Percentiles rank a stretch among this genome's conserved stretches.
Evolutionary conservation across 2,888 invertebrate species (phyloP).

Genomic region (Hirtodrosophila trivittata): DNA sequence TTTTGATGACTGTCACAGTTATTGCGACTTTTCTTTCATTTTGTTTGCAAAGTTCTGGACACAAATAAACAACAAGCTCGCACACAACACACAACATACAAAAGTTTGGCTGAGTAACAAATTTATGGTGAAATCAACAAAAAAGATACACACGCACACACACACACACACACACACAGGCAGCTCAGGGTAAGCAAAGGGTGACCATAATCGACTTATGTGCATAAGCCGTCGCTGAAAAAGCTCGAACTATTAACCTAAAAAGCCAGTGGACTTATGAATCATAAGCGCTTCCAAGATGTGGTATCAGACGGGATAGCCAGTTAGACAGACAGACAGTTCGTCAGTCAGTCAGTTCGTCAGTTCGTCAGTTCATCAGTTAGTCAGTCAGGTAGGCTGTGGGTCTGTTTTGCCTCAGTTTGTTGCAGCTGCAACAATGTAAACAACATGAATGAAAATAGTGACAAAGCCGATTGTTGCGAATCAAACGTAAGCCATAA

Average conservation of each 20-base stretch:
- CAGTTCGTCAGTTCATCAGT: conserved; percentile 27
- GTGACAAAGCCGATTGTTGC: conserved; percentile 61
- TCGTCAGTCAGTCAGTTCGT: conserved; percentile 15
- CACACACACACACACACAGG: conserved; percentile 7
- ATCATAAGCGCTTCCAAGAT: conserved; percentile 40
- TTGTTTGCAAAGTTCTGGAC: conserved; percentile 62
- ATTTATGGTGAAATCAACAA: conserved; percentile 71
- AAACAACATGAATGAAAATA: conserved; percentile 27
- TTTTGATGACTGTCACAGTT: conserved; percentile 61
- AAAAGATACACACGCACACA: conserved; percentile 33
- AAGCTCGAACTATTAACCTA: conserved; percentile 67
- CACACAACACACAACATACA: conserved; percentile 13
- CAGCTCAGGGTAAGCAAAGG: conserved; percentile 57
- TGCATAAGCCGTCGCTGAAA: conserved; percentile 61
- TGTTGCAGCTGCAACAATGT: conserved; percentile 32
- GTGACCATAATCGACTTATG: conserved; percentile 76
- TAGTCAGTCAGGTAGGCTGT: conserved; percentile 26
- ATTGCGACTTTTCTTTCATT: conserved; percentile 70
- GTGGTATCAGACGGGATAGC: conserved; percentile 40
- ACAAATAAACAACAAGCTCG: conserved; percentile 42
- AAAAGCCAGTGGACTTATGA: conserved; percentile 47
- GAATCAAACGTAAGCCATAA: conserved; percentile 43
- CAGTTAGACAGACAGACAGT: conserved; percentile 10
- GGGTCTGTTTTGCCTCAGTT: conserved; percentile 26
- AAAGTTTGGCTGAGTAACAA: conserved; percentile 54